Base-by-base conservation (phyloP, 2,113 vertebrate species). In the Esox niger region DNA sequence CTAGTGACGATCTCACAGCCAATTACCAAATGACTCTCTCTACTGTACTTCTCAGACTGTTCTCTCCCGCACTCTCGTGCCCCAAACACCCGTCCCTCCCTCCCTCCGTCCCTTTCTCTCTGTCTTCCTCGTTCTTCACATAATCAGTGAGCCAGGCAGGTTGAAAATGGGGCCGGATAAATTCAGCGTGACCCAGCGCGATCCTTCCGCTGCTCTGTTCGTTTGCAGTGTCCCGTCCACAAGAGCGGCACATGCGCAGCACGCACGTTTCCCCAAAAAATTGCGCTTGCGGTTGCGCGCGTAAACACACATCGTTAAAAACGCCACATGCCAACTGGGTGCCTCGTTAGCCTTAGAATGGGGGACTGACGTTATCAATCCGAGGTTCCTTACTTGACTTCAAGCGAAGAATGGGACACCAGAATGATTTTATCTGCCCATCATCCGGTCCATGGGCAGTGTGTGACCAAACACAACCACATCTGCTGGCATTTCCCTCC, bases 1-100 rank as follows among this genome's bases (percentile, higher is more conserved):
- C 84, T 78, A 82, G 77, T 82, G 88, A 86, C 80, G 68, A 88
- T 87, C 84, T 87, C 81, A 75, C 79, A 74, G 84, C 85, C 87
- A 89, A 91, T 91, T 89, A 91, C 79, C 81, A 82, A 86, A 88
- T 55, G 38, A 82, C 72, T 74, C 64, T 70, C 26, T 63, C 13
- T 31, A 6, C 26, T 63, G 8, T 31, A 6, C 47, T 52, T 52
- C 38, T 43, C 13, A 43, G 38, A 15, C 15, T 17, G 17, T 63
- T 76, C 70, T 27, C n/a, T 27, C 27, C 52, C 60, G 49, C 6
- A 27, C 30, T 47, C 25, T 56, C 55, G 71, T 15, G 27, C 66
- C 65, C 43, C 31, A 26, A 21, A 49, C 2, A 64, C 49, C 66
- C 20, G 57, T 73, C n/a, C 27, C 66, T 69, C 43, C 31, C 32